A percentile compares a stretch with the other conserved stretches of the same genome.
These are phyloP conservation scores for Limnephilus lunatus DNA, from an alignment of 2,888 invertebrate species.

Conservation along the genomic window DNA sequence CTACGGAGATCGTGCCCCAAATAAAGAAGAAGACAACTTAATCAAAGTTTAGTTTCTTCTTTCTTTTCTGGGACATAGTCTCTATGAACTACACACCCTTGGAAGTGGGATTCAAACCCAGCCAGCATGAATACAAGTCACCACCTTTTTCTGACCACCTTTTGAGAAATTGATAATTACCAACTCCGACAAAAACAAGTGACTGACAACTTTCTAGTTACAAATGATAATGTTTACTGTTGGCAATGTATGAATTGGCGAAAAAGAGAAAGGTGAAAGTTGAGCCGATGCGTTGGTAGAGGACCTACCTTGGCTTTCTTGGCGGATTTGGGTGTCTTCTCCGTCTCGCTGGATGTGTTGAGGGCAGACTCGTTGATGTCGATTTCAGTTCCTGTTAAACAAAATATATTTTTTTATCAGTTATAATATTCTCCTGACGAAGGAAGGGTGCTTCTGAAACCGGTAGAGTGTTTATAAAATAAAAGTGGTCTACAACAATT, in stretches of 20 bases:
- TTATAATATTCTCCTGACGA: too few species aligned
- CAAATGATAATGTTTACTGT: constrained; percentile 11
- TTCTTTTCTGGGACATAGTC: neutral
- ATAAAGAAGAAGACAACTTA: too few species aligned
- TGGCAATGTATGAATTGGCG: neutral
- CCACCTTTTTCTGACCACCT: neutral
- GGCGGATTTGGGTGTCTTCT: constrained; percentile 71
- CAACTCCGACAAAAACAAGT: neutral
- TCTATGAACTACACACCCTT: neutral
- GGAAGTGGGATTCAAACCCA: neutral
- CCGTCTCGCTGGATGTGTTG: constrained; percentile 75
- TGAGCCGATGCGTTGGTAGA: neutral
- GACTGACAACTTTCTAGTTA: neutral
- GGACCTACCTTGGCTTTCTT: constrained; percentile 74
- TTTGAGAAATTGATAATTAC: neutral
- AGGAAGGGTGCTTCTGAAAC: too few species aligned
- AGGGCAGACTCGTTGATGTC: constrained; percentile 72
- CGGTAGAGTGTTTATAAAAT: too few species aligned
- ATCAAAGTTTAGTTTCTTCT: neutral
- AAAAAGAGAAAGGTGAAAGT: neutral
- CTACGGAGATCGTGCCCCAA: neutral
- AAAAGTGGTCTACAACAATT: too few species aligned
- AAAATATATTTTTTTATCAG: constrained; percentile 6
- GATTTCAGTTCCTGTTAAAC: constrained; percentile 74
- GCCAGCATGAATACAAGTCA: neutral